Base-by-base conservation (phyloP, 2,797 vertebrate genomes). In the Sylvia borin region DNA sequence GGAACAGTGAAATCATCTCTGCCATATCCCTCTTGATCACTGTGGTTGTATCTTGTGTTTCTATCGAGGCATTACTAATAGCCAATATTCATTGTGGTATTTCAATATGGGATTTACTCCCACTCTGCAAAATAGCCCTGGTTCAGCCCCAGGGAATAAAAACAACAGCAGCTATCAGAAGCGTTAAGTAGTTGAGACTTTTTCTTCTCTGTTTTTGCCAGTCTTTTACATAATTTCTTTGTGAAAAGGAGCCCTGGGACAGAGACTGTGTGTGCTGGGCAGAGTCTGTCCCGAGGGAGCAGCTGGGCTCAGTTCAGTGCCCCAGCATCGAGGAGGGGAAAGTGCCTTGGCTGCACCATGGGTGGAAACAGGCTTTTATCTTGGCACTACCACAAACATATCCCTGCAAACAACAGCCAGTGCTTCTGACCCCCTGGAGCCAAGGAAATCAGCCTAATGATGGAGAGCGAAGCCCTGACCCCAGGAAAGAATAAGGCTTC, bases 1-100 rank as follows among this genome's bases (percentile, higher is more conserved):
- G 73, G 26, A 91, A 17, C 78, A 90, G 81, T 65, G 67, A 95
- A 94, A 85, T 95, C 11, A 74, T 88, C 90, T 88, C 91, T 96
- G 82, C 66, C 50, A 58, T 81, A 88, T 77, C 82, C 85, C 62
- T 84, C 64, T 84, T 84, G 45, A 67, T 94, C 90, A 60, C 76
- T 92, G 77, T 88, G 90, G 67, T 83, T 92, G 34, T 92, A 95
- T 84, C 76, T 90, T 86, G 62, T 66, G 36, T 76, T 92, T 93
- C 91, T 87, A 70, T 86, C 36, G 42, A 82, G 71, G 53, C 77
- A 67, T 90, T 93, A 73, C 85, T 92, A 82, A 88, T 84, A 84
- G 88, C 73, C 78, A 73, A 93, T 90, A 70, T 51, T 93, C 85
- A 84, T 11, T 86, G 92, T 84, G 83, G 93, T 88, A 45, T 94